Base-by-base conservation (phyloP, 2,797 vertebrate genomes). In the Botia almorhae region DNA sequence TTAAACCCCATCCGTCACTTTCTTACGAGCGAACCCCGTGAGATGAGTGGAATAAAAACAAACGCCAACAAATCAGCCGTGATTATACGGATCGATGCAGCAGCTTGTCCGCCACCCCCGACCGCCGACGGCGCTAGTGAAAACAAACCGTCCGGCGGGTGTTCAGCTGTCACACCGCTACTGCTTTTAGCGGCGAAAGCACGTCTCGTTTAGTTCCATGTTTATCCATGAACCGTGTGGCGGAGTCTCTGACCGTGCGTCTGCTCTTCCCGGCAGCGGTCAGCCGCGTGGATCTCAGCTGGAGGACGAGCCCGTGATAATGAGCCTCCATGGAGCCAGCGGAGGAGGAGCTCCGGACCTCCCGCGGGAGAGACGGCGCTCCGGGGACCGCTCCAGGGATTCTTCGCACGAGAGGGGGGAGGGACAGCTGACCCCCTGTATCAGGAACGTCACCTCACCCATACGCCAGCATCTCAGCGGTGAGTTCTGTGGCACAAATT, bases 381-480 rank as follows among this genome's bases (percentile, higher is more conserved):
- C 97, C 65, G 95, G 96, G 65, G 97, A 99, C 88, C 93, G 96
- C 79, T 99, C 98, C 14, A 94, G 97, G 10, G 98, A 99, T 89
- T 98, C 97, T 0, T 99, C 97, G 78, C 97, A 98, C 0, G 98
- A 99, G 89, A 93, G 96, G 88, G 92, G 90, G 19, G 97, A 99
- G 86, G 94, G 95, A 72, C 97, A 98, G 82, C 95, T 99, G 82
- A 99, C 96, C 55, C 98, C 98, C 0, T 99, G 98, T 93, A 99
- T 99, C 91, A 93, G 98, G 89, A 99, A 99, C 65, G 94, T 99
- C 65, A 96, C 96, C 7, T 99, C 98, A 39, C 97, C 98, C 69
- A 99, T 97, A 17, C 93, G 96, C n/a, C 98, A 98, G 82, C 94
- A 95, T 83, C 94, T 95, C 55, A 87, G 93, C 0, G 92, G 94